These are phyloP conservation scores for Mirounga angustirostris DNA, from an alignment of 2,113 vertebrate species.

Conservation along the genomic window DNA sequence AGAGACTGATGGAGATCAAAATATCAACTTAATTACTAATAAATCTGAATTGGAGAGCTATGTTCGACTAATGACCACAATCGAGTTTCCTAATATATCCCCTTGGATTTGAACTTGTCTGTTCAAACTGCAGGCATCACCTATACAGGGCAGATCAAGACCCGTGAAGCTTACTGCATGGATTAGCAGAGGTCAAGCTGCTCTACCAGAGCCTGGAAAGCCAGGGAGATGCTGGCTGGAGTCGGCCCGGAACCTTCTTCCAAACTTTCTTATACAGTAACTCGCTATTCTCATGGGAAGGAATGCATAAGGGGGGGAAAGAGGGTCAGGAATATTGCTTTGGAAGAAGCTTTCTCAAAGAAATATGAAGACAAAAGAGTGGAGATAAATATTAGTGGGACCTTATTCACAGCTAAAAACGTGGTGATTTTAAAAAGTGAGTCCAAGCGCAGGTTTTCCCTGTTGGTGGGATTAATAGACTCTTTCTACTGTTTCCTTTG, in stretches of 20 bases:
- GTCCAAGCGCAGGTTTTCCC: not conserved
- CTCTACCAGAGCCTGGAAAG: not conserved
- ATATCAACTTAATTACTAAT: conserved; percentile 66
- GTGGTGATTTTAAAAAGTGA: conserved; percentile 5
- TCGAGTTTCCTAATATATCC: conserved; percentile 5
- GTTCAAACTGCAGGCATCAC: conserved; percentile 40
- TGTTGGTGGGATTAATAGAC: not conserved
- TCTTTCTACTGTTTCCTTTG: not conserved
- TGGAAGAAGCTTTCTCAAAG: not conserved
- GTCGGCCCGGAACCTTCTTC: not conserved
- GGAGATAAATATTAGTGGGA: not conserved
- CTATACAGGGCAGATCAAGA: not conserved
- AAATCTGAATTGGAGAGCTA: conserved; percentile 37
- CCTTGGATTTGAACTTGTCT: conserved; percentile 38
- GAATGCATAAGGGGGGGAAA: not conserved
- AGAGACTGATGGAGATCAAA: conserved; percentile 58
- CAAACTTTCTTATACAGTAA: not conserved
- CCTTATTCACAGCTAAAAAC: not conserved
- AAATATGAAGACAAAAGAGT: not conserved
- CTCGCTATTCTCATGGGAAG: not conserved
- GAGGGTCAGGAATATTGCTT: not conserved
- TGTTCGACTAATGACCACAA: conserved; percentile 29
- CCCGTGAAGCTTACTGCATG: not conserved
- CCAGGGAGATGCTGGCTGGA: not conserved
- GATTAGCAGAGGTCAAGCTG: not conserved